Conservation (phyloP, 2,888 invertebrate species). For the Phytoseiulus persimilis region DNA sequence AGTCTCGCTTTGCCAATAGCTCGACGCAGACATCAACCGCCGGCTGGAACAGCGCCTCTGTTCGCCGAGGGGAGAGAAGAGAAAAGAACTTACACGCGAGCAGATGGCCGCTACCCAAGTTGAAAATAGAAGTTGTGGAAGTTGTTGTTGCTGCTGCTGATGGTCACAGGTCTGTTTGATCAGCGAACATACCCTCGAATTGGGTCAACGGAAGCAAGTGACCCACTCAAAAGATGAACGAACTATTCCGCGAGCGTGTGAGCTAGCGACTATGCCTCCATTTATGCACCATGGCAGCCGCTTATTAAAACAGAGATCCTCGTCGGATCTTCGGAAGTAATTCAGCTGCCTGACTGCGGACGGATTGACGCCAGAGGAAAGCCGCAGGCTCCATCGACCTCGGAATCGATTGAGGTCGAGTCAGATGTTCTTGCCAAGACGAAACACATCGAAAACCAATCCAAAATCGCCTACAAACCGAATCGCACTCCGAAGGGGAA, state of each 20-base stretch:
- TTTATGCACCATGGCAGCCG: neutral
- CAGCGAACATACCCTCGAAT: neutral
- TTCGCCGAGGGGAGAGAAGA: conserved; percentile 5
- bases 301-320: neutral
- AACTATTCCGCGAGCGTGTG: neutral
- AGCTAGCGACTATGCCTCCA: neutral
- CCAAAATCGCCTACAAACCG: neutral
- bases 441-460: neutral
- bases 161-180: conserved; percentile 5
- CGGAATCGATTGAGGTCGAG: neutral
- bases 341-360: neutral
- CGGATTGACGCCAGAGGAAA: neutral
- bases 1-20: neutral
- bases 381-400: neutral
- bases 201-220: neutral
- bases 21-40: neutral
- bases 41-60: conserved; percentile 5
- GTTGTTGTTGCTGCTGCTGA: neutral
- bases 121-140: neutral
- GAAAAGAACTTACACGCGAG: neutral
- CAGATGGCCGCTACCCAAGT: neutral
- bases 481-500: neutral
- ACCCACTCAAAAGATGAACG: neutral
- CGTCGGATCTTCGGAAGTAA: neutral
- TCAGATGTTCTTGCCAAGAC: neutral